A percentile compares a stretch with the other conserved stretches of the same genome.
Conservation (phyloP, 1,140 invertebrate species). For the Atopsyche davidsoni region DNA sequence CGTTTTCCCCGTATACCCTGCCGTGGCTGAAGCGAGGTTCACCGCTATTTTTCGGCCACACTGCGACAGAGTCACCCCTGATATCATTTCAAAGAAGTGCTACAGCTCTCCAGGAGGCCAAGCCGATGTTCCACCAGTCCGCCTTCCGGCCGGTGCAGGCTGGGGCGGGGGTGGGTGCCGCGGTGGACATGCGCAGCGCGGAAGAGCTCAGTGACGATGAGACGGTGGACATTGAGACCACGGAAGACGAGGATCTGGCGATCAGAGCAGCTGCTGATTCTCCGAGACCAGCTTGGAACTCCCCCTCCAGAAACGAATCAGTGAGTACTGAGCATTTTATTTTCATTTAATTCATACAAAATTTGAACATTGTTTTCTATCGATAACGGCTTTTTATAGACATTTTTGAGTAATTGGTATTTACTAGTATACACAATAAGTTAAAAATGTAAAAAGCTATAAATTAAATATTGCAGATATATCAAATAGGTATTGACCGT, state of each 20-base stretch:
- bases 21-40: constrained; percentile 53
- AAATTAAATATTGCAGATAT: no score
- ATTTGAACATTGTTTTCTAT: neutral
- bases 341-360: constrained; percentile 1
- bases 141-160: constrained; percentile 60
- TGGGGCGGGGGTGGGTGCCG: constrained; percentile 10
- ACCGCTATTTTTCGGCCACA: constrained; percentile 48
- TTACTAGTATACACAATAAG: neutral
- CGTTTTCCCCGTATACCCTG: constrained; percentile 52
- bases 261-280: constrained; percentile 15
- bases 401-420: neutral
- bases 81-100: constrained; percentile 37
- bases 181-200: constrained; percentile 20
- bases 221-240: constrained; percentile 56
- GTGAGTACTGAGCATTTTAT: constrained; percentile 17
- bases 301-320: constrained; percentile 13
- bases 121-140: constrained; percentile 47
- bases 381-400: neutral
- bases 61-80: constrained; percentile 35
- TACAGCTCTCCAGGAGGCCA: constrained; percentile 19
- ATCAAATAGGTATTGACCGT: no score
- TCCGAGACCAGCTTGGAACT: constrained; percentile 14
- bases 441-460: neutral
- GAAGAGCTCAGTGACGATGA: constrained; percentile 49
- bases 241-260: constrained; percentile 43